A percentile compares a stretch with the other conserved stretches of the same genome.
These are phyloP conservation scores for Xiphophorus hellerii DNA, from an alignment of 2,113 vertebrate genomes.

Conservation along the genomic window DNA sequence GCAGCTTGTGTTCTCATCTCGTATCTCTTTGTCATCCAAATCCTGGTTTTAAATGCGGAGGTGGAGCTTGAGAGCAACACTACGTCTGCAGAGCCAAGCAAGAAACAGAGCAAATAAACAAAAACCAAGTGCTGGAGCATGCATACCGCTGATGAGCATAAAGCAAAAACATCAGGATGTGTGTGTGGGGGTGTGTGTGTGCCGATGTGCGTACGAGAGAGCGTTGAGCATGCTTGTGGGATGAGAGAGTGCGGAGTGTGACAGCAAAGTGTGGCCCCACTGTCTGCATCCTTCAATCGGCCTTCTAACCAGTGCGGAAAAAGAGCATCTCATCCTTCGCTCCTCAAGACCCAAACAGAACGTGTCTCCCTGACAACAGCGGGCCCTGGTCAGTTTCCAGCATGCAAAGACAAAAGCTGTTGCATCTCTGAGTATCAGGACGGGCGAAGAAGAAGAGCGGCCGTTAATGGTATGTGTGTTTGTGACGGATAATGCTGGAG, in stretches of 20 bases:
- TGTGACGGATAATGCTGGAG: conserved; percentile 42
- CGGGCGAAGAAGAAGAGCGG: neutral
- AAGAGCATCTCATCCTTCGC: conserved; percentile 63
- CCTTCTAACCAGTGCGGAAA: conserved; percentile 45
- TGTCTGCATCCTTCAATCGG: conserved; percentile 47
- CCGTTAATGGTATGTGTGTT: conserved; percentile 18
- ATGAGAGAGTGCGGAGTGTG: conserved; percentile 43
- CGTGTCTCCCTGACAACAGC: conserved; percentile 70
- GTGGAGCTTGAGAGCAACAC: conserved; percentile 32
- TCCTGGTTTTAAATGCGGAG: conserved; percentile 63
- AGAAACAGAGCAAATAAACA: conserved; percentile 18
- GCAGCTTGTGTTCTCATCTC: conserved; percentile 61
- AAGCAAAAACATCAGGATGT: conserved; percentile 38
- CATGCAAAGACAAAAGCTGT: conserved; percentile 38
- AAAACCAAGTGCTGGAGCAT: neutral
- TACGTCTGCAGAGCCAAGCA: conserved; percentile 30
- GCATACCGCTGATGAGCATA: neutral
- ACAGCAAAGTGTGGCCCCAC: conserved; percentile 56
- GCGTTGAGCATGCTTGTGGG: conserved; percentile 53
- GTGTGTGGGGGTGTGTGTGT: conserved; percentile 12
- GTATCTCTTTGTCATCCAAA: conserved; percentile 59
- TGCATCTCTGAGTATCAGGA: conserved; percentile 23
- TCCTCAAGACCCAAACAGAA: conserved; percentile 62
- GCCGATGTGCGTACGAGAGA: conserved; percentile 41
- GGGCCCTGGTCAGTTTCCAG: conserved; percentile 38